Base-by-base conservation (phyloP, 2,113 vertebrate species). In the Lepus timidus region DNA sequence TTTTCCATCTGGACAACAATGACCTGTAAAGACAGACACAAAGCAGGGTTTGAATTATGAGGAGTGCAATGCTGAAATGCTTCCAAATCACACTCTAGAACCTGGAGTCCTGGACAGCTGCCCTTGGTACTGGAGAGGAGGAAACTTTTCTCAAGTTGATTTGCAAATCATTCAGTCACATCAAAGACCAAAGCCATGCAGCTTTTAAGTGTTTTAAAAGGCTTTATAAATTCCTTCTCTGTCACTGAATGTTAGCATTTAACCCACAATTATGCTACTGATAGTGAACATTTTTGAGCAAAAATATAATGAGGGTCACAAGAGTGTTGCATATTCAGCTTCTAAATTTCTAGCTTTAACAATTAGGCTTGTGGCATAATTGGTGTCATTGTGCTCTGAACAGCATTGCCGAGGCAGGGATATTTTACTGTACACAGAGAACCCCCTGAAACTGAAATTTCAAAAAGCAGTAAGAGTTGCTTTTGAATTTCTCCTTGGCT, bases 1-100 rank as follows among this genome's bases (percentile, higher is more conserved):
- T 97, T 98, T 99, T 99, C 99, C 99, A 99, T 99, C 99, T 99
- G 99, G 98, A 98, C 98, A 98, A 98, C 98, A 99, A 98, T 98
- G 98, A 98, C 98, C 98, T 98, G 97, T 98, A 98, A 99, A 98
- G 98, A 98, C 96, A 98, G 98, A 98, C 98, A 96, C 98, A 98
- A 98, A 98, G 98, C 96, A 98, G 98, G 97, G 97, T 98, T 98
- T 98, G 98, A 98, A 96, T 98, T 98, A 98, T 97, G 98, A 98
- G 98, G 96, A 97, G 97, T 79, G 80, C 93, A 97, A 98, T 98
- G 97, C 98, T 97, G 97, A 97, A 98, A 93, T 22, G 92, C 96
- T 98, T 98, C 98, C 98, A 97, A 97, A 84, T 95, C 92, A 95
- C 93, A 4, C 95, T 98, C 97, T 97, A 97, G 98, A 98, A 98